Base-by-base conservation (phyloP, 2,113 vertebrate genomes). In the Brienomyrus longianalis region DNA sequence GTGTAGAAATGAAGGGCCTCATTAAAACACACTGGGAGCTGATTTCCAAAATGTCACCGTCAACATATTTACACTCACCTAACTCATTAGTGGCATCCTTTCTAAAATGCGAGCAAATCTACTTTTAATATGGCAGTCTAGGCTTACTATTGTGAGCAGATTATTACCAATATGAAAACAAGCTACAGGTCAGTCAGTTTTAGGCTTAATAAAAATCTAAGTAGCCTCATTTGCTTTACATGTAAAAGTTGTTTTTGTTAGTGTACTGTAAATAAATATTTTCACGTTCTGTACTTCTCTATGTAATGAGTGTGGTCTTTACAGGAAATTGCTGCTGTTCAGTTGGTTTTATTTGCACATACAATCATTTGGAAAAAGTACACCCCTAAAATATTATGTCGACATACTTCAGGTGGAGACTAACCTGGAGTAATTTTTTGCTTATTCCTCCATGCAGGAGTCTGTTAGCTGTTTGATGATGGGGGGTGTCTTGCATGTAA, bases 401-500 rank as follows among this genome's bases (percentile, higher is more conserved):
- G 3, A 31, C 62, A 70, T 13, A 31, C 62, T 56, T 21, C 54
- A 21, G 6, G 54, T 19, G 5, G 45, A 7, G 39, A 21, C 31
- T 15, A 45, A 43, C 39, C 43, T 83, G 39, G 77, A 83, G 77
- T 45, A 17, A 43, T 45, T 17, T 17, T 45, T 45, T 83, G 39
- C 77, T 39, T 43, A 83, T 90, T 89, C 90, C 89, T 88, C 90
- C 92, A 89, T 90, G 91, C 77, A 92, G 92, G 88, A 84, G 11
- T 70, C 59, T 43, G 59, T 89, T 93, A 93, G 93, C 93, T 93
- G 88, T 92, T 93, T 94, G 93, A 54, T 19, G 50, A 9, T 87
- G 50, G 50, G n/a, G 85, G 39, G 39, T 62, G 17, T 56, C 35
- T 88, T n/a, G 86, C 54, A 39, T 52, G 31, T 23, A 39, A 19